Evolutionary conservation across 2,888 invertebrate genomes (phyloP).

Genomic region (Bellardia bayeri): DNA sequence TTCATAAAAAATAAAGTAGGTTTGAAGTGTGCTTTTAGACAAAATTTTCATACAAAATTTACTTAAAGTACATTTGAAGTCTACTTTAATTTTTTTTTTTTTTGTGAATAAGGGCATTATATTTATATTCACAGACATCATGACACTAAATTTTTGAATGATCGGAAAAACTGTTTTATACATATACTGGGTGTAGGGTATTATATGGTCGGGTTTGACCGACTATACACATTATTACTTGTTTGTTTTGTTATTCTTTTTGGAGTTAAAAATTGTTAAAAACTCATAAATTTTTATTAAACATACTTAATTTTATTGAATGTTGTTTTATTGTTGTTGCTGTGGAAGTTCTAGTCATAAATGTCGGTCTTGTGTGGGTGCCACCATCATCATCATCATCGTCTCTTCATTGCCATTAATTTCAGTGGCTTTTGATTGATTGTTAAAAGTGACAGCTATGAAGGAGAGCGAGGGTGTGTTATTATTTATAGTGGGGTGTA

Average conservation of each 20-base stretch:
- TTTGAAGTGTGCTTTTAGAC: too few relatives aligned
- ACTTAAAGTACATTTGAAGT: too few relatives aligned
- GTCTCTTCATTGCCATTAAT: constrained; percentile 23
- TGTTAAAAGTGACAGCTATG: constrained; percentile 42
- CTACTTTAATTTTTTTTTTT: too few relatives aligned
- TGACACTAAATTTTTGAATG: too few relatives aligned
- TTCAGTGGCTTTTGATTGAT: constrained; percentile 62
- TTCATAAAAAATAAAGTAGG: too few relatives aligned
- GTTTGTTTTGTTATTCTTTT: constrained; percentile 22
- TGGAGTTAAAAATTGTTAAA: constrained; percentile 74
- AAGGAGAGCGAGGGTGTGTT: background rate
- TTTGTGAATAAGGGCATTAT: too few relatives aligned
- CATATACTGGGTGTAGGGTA: too few relatives aligned
- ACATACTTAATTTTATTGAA: constrained; percentile 69
- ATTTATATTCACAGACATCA: too few relatives aligned
- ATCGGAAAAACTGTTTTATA: too few relatives aligned
- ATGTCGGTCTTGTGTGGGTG: constrained; percentile 60
- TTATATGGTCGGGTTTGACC: too few relatives aligned
- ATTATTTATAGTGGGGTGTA: background rate
- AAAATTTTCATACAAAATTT: too few relatives aligned
- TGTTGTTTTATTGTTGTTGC: constrained; percentile 16
- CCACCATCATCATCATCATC: constrained; percentile 11
- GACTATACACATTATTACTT: too few relatives aligned
- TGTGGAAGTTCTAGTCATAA: background rate
- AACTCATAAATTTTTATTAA: constrained; percentile 80